Evolutionary conservation across 2,797 vertebrate genomes (phyloP).

Genomic region (Sebastes cheni): DNA sequence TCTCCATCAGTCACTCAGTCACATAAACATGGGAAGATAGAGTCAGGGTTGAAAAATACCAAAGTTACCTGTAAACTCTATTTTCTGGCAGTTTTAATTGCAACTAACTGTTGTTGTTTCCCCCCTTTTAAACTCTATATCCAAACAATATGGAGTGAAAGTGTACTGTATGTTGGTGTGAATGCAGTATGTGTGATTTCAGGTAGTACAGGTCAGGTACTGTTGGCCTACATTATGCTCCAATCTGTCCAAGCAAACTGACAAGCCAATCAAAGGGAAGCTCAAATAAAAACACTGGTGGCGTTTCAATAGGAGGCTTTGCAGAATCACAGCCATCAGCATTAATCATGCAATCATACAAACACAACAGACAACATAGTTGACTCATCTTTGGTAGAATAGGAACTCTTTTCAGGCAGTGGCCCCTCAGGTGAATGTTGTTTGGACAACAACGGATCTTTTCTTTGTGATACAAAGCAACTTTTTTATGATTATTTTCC

Average conservation of each 20-base stretch:
- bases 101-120: not conserved
- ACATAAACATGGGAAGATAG: too few species aligned
- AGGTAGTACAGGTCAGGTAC: not conserved
- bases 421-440: not conserved
- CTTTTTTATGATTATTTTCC: constrained; percentile 5
- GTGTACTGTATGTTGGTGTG: not conserved
- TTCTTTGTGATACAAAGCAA: constrained; percentile 4
- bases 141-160: not conserved
- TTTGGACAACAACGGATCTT: constrained; percentile 4
- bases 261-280: not conserved
- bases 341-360: constrained; percentile 24
- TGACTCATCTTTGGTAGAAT: constrained; percentile 3
- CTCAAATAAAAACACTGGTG: not conserved
- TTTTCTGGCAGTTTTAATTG: not conserved
- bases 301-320: not conserved
- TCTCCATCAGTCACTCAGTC: too few species aligned
- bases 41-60: too few species aligned
- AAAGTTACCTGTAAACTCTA: not conserved
- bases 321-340: constrained; percentile 14
- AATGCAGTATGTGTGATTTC: not conserved
- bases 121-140: not conserved
- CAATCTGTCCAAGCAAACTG: not conserved
- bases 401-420: not conserved
- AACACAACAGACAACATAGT: constrained; percentile 7
- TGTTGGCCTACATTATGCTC: constrained; percentile 14